Conservation (phyloP, 2,888 invertebrate genomes). For the Rhaphigaster nebulosa region DNA sequence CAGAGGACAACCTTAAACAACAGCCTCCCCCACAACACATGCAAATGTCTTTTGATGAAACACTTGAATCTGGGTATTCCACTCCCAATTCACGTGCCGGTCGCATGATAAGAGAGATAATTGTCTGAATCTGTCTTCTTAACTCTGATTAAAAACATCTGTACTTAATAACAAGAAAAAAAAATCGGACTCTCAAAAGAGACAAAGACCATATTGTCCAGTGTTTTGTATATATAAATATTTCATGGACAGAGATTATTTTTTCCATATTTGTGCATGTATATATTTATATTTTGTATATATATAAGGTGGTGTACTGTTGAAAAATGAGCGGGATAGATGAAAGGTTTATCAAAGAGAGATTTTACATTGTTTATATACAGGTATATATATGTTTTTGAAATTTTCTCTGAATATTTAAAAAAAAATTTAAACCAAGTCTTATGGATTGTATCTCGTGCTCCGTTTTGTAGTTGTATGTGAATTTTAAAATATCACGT, state of each 20-base stretch:
- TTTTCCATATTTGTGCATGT: slow-evolving; percentile 59
- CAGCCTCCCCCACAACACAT: slow-evolving; percentile 77
- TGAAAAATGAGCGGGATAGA: slow-evolving; percentile 52
- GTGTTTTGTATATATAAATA: slow-evolving; percentile 59
- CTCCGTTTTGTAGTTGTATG: slow-evolving; percentile 35
- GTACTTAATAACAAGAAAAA: slow-evolving; percentile 31
- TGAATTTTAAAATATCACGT: slow-evolving; percentile 37
- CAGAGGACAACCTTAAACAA: slow-evolving; percentile 80
- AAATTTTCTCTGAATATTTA: slow-evolving; percentile 30
- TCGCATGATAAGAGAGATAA: slow-evolving; percentile 94
- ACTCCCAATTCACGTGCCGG: slow-evolving; percentile 94
- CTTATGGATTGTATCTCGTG: slow-evolving; percentile 6
- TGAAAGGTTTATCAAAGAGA: slow-evolving; percentile 50
- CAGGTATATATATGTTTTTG: slow-evolving; percentile 8
- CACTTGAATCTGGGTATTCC: slow-evolving; percentile 92
- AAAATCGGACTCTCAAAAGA: slow-evolving; percentile 42
- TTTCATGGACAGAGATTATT: slow-evolving; percentile 58
- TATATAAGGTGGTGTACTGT: slow-evolving; percentile 55
- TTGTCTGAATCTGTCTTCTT: slow-evolving; percentile 76
- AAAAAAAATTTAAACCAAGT: neutral
- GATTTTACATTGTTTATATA: slow-evolving; percentile 39
- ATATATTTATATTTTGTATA: slow-evolving; percentile 59
- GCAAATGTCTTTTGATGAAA: slow-evolving; percentile 92
- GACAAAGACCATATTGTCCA: slow-evolving; percentile 56
- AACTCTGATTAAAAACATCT: neutral